These are phyloP conservation scores for Clistopyga incitator DNA, from an alignment of 2,888 invertebrate genomes.

Conservation along the genomic window DNA sequence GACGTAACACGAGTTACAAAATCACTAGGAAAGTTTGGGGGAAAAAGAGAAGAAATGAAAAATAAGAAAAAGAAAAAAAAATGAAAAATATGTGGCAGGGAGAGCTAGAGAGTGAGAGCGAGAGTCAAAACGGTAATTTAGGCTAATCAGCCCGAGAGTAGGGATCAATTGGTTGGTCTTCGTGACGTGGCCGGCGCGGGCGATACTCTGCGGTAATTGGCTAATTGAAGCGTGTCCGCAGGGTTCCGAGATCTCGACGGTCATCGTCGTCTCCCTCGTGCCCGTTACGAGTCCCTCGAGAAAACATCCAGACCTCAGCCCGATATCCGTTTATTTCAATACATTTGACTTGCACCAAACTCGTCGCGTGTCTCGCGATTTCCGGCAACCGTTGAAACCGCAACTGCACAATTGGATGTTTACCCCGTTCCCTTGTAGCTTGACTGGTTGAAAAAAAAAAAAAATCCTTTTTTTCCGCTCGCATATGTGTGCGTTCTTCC, in stretches of 20 bases:
- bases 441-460: neutral
- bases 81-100: slow-evolving; percentile 12
- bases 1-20: slow-evolving; percentile 36
- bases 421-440: neutral
- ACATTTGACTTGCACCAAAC: neutral
- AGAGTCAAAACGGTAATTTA: slow-evolving; percentile 70
- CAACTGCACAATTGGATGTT: slow-evolving; percentile 8
- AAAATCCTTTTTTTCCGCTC: too few species aligned
- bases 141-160: slow-evolving; percentile 68
- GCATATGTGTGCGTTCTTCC: too few species aligned
- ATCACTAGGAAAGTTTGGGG: slow-evolving; percentile 22
- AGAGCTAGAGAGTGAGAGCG: slow-evolving; percentile 43
- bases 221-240: slow-evolving; percentile 70
- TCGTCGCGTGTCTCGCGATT: slow-evolving; percentile 12
- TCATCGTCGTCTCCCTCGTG: slow-evolving; percentile 21
- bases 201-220: slow-evolving; percentile 69
- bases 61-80: slow-evolving; percentile 19
- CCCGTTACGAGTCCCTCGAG: slow-evolving; percentile 21
- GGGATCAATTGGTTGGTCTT: slow-evolving; percentile 70
- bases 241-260: slow-evolving; percentile 53
- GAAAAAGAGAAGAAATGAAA: too few species aligned
- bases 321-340: slow-evolving; percentile 8
- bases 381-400: slow-evolving; percentile 44
- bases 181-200: slow-evolving; percentile 67
- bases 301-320: slow-evolving; percentile 22